phyloP scores from a whole-genome alignment of 2,797 vertebrate species.

The Clarias laeviceps region DNA sequence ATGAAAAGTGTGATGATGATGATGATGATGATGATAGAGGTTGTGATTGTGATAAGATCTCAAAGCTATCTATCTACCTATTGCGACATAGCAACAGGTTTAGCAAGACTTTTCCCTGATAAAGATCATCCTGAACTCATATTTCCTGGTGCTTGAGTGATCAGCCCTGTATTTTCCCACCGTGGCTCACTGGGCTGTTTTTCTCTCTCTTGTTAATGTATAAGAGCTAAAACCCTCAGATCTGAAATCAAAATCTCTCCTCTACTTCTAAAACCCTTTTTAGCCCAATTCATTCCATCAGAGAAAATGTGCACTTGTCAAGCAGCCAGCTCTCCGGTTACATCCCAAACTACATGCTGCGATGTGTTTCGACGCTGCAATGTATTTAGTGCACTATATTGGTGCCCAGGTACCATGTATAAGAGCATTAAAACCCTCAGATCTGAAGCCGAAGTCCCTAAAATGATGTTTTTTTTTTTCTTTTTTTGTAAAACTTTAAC shows the following conservation, averaged over 20 bases:
- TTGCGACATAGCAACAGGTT: neutral
- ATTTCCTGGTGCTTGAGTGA: neutral
- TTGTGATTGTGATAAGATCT: neutral
- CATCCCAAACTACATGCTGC: neutral
- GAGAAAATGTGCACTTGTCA: neutral
- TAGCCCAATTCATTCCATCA: no score
- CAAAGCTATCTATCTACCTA: neutral
- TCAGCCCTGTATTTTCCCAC: neutral
- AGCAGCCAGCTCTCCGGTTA: neutral
- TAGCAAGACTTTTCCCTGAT: no score
- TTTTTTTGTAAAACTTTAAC: no score
- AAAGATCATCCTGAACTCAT: neutral
- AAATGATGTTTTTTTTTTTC: no score
- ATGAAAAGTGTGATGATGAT: neutral
- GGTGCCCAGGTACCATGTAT: no score
- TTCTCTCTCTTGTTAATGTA: neutral
- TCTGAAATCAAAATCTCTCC: neutral
- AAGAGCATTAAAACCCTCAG: neutral
- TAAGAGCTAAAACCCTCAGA: neutral
- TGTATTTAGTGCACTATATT: no score
- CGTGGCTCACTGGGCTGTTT: neutral
- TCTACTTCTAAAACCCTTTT: neutral
- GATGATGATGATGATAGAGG: conserved; percentile 2
- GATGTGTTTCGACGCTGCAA: no score
- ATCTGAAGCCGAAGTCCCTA: neutral